Conservation (phyloP, 2,113 vertebrate genomes). For the Leuciscus idus region DNA sequence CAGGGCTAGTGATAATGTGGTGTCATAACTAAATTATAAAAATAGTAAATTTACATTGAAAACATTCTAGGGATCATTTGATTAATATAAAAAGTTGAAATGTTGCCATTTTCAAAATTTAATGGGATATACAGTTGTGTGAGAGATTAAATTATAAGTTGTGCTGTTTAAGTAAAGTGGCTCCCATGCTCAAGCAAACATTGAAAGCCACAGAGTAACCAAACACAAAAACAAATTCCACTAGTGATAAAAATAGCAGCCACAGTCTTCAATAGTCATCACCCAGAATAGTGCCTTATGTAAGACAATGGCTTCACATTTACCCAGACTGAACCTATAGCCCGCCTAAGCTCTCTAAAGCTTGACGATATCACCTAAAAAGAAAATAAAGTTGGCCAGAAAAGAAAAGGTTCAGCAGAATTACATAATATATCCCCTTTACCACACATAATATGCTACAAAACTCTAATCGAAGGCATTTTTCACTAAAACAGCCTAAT, state of each 20-base stretch:
- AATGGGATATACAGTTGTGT: background rate
- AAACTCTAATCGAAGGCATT: background rate
- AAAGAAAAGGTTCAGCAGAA: background rate
- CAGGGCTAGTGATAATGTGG: background rate
- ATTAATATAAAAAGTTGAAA: background rate
- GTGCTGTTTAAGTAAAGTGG: background rate
- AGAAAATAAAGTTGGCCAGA: background rate
- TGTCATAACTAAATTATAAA: background rate
- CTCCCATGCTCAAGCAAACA: background rate
- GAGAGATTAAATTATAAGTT: background rate
- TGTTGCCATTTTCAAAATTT: background rate
- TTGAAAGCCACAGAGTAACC: background rate
- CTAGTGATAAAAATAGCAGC: slow-evolving; percentile 62
- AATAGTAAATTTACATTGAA: background rate
- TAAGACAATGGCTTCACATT: slow-evolving; percentile 61
- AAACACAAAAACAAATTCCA: slow-evolving; percentile 36
- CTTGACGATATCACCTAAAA: background rate
- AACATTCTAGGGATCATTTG: background rate
- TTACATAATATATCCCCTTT: background rate
- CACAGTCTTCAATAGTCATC: background rate
- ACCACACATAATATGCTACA: background rate
- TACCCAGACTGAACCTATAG: slow-evolving; percentile 40
- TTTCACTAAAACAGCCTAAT: background rate
- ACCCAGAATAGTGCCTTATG: slow-evolving; percentile 48
- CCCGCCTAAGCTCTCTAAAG: slow-evolving; percentile 28